Conservation (phyloP, 2,797 vertebrate species). For the Myoxocephalus aenaeus region DNA sequence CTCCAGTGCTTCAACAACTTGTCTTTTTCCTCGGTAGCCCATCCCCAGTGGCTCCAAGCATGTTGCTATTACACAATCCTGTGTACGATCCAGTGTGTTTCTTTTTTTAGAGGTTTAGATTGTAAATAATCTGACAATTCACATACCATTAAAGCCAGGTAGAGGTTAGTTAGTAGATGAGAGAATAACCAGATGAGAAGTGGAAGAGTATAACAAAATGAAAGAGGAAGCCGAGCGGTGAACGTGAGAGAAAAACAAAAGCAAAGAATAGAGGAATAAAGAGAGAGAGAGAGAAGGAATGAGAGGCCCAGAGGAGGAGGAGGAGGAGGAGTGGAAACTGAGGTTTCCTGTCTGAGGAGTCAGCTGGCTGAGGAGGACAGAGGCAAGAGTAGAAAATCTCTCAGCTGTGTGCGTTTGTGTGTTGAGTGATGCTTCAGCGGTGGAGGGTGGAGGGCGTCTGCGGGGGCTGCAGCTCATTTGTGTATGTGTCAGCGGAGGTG, state of each 20-base stretch:
- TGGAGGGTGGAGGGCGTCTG: constrained; percentile 43
- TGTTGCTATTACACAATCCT: constrained; percentile 68
- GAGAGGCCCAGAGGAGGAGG: constrained; percentile 72
- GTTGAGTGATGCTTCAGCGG: constrained; percentile 52
- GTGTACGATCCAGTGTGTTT: constrained; percentile 39
- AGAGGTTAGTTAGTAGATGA: background rate
- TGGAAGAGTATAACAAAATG: background rate
- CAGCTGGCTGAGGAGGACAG: constrained; percentile 73
- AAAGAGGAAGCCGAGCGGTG: background rate
- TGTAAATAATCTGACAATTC: background rate
- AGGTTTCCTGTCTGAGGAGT: constrained; percentile 87
- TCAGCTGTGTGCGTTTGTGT: constrained; percentile 66
- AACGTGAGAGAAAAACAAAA: constrained; percentile 46
- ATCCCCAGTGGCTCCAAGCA: constrained; percentile 53
- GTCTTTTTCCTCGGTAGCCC: constrained; percentile 47
- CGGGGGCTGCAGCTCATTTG: constrained; percentile 62
- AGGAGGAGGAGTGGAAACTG: constrained; percentile 83
- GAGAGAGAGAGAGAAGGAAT: constrained; percentile 42
- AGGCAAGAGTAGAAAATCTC: constrained; percentile 59
- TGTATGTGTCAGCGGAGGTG: constrained; percentile 69
- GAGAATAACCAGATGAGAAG: constrained; percentile 17
- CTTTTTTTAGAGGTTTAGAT: constrained; percentile 17
- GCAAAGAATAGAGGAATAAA: constrained; percentile 47
- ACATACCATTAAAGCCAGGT: background rate
- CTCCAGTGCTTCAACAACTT: constrained; percentile 44